Evolutionary conservation across 2,888 invertebrate species (phyloP).

Genomic region (Thereva unica): DNA sequence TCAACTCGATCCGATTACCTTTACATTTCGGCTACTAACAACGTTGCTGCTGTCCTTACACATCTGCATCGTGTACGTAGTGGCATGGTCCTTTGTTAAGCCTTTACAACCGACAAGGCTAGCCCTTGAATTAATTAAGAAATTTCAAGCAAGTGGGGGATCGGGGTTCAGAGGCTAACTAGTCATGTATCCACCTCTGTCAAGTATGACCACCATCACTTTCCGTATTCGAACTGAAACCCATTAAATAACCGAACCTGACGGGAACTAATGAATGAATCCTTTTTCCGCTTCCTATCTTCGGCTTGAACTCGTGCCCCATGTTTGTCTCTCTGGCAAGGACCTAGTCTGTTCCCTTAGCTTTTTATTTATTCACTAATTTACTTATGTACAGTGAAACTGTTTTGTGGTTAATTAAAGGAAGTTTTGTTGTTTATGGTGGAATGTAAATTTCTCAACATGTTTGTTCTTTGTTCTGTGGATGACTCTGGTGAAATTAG

Average conservation of each 20-base stretch:
- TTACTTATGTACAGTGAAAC: slow-evolving; percentile 30
- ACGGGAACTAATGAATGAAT: slow-evolving; percentile 17
- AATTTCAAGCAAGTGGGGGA: slow-evolving; percentile 2
- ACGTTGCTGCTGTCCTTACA: too few species aligned
- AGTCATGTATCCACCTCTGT: slow-evolving; percentile 6
- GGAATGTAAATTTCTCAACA: slow-evolving; percentile 26
- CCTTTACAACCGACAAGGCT: slow-evolving; percentile 4
- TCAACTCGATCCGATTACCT: too few species aligned
- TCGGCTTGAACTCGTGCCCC: neutral
- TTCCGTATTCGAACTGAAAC: slow-evolving; percentile 18
- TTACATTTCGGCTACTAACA: too few species aligned
- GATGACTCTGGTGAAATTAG: slow-evolving; percentile 6
- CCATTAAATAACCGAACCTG: slow-evolving; percentile 10
- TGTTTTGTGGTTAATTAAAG: slow-evolving; percentile 35
- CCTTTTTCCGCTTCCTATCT: neutral
- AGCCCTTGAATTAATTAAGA: slow-evolving; percentile 27
- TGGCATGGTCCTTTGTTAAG: too few species aligned
- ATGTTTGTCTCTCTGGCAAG: neutral
- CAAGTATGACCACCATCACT: slow-evolving; percentile 10
- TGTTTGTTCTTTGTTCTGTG: slow-evolving; percentile 19
- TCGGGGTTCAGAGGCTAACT: neutral
- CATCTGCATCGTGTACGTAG: too few species aligned
- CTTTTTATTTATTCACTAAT: slow-evolving; percentile 35
- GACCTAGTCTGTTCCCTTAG: slow-evolving; percentile 11
- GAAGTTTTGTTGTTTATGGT: slow-evolving; percentile 30